Evolutionary conservation across 2,888 invertebrate genomes (phyloP).

Genomic region (Clepsis dumicolana): DNA sequence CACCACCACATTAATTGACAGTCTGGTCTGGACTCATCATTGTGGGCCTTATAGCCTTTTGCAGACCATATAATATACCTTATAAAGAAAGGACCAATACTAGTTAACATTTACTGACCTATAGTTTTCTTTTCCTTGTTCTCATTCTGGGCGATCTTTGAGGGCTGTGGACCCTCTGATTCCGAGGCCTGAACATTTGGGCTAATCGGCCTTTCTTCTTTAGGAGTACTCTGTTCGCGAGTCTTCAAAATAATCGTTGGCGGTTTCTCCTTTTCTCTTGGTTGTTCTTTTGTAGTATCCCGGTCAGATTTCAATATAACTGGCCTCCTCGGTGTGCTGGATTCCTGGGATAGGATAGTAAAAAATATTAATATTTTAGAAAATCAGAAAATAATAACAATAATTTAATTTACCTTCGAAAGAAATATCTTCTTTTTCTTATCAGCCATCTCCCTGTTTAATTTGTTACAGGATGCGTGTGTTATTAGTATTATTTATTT

Average conservation of each 20-base stretch:
- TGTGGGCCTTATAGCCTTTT: too few species aligned
- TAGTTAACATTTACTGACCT: constrained; percentile 56
- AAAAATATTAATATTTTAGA: background rate
- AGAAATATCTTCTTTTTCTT: constrained; percentile 83
- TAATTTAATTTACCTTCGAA: constrained; percentile 61
- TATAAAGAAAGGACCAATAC: too few species aligned
- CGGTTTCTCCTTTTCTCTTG: constrained; percentile 81
- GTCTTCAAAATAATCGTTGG: constrained; percentile 90
- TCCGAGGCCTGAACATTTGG: constrained; percentile 83
- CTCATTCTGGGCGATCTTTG: constrained; percentile 83
- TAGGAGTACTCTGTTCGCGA: constrained; percentile 85
- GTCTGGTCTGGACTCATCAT: too few species aligned
- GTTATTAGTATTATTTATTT: background rate
- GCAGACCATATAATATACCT: too few species aligned
- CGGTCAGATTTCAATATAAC: constrained; percentile 82
- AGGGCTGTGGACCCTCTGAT: constrained; percentile 67
- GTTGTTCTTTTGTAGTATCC: constrained; percentile 68
- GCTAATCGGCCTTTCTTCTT: constrained; percentile 87
- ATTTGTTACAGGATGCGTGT: background rate
- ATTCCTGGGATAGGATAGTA: constrained; percentile 59
- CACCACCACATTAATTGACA: too few species aligned
- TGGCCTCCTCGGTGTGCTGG: constrained; percentile 68
- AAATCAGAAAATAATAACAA: background rate
- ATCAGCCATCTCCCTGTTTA: constrained; percentile 63
- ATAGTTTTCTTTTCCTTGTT: constrained; percentile 75